These are phyloP conservation scores for Barypeithes pellucidus DNA, from an alignment of 2,888 invertebrate species.

Conservation along the genomic window DNA sequence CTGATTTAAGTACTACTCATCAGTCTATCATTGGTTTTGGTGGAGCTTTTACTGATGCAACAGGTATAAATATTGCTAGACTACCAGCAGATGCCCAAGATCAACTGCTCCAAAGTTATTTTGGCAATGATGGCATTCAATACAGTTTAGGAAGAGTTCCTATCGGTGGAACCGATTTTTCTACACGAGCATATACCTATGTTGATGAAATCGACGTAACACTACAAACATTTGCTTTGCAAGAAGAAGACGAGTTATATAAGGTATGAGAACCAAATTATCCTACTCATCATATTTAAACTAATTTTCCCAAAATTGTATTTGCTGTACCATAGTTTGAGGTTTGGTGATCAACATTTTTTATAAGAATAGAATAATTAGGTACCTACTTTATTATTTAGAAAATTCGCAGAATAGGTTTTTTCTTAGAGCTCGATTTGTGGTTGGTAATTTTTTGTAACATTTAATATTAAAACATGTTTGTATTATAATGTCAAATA, in stretches of 20 bases:
- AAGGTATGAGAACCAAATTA: constrained; percentile 68
- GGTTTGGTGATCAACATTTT: too few species aligned
- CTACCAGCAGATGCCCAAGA: constrained; percentile 73
- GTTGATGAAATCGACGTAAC: constrained; percentile 72
- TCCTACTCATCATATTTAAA: too few species aligned
- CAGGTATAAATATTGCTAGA: constrained; percentile 79
- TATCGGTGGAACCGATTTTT: constrained; percentile 91
- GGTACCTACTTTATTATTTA: too few species aligned
- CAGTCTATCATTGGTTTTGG: constrained; percentile 89
- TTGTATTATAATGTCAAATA: too few species aligned
- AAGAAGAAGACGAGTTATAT: constrained; percentile 78
- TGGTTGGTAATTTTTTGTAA: too few species aligned
- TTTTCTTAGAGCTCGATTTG: too few species aligned
- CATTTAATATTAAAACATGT: too few species aligned
- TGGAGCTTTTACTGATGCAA: constrained; percentile 82
- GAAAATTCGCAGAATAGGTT: too few species aligned
- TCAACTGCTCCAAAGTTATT: constrained; percentile 79
- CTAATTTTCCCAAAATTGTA: too few species aligned
- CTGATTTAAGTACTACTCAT: constrained; percentile 55
- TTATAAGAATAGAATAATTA: too few species aligned
- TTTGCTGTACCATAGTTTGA: too few species aligned
- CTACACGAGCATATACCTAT: constrained; percentile 86
- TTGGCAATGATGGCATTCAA: constrained; percentile 79
- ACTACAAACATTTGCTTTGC: constrained; percentile 79
- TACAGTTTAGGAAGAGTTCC: constrained; percentile 88